Evolutionary conservation across 2,797 vertebrate genomes (phyloP).

Genomic region (Cyclura pinguis): DNA sequence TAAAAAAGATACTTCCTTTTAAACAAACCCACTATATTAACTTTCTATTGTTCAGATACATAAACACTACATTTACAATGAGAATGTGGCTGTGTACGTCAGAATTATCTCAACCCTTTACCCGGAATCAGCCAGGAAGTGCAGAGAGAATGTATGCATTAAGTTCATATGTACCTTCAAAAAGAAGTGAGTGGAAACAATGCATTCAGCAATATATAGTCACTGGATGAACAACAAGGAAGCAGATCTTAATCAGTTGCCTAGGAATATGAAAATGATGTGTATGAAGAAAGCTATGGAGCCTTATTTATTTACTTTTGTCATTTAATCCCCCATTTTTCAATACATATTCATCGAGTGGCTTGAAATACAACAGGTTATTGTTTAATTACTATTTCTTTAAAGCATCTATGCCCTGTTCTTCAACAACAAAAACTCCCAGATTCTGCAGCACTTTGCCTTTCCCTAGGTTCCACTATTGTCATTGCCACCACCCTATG

Average conservation of each 20-base stretch:
- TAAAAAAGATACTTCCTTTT: constrained; percentile 58
- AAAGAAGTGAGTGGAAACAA: neutral
- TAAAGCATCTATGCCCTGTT: neutral
- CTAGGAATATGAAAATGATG: neutral
- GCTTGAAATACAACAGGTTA: neutral
- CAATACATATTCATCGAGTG: neutral
- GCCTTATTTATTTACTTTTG: neutral
- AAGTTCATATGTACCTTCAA: neutral
- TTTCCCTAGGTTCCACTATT: no score
- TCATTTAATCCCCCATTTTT: neutral
- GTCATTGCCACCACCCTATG: no score
- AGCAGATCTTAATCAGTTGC: neutral
- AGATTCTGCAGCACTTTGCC: neutral
- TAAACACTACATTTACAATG: constrained; percentile 36
- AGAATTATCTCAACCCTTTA: constrained; percentile 8
- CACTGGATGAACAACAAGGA: neutral
- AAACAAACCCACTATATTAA: constrained; percentile 32
- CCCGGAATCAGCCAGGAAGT: constrained; percentile 30
- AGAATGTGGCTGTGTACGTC: neutral
- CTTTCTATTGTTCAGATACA: constrained; percentile 44
- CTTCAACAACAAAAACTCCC: neutral
- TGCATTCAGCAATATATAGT: neutral
- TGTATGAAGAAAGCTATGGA: neutral
- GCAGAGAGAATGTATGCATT: neutral
- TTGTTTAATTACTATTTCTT: neutral